Percentiles rank a stretch among this genome's conserved stretches.
These are phyloP conservation scores for Ceratosolen fusciceps DNA, from an alignment of 1,140 invertebrate species.

Conservation along the genomic window DNA sequence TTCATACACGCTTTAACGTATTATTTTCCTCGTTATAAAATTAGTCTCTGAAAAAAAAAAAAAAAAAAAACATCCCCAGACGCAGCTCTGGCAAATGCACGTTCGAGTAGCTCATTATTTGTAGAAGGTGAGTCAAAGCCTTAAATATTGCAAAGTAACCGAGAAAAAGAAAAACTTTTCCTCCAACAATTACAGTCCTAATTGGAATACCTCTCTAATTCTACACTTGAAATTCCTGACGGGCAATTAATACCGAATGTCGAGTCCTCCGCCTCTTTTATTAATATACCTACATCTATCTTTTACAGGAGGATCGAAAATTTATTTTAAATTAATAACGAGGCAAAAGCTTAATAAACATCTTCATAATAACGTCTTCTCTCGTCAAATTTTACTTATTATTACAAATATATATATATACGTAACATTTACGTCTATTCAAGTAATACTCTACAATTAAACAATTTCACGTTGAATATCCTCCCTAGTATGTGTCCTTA, in stretches of 20 bases:
- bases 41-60: no score
- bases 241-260: conserved; percentile 31
- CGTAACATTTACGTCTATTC: no score
- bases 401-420: no score
- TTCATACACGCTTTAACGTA: no score
- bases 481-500: no score
- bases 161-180: conserved; percentile 36
- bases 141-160: conserved; percentile 18
- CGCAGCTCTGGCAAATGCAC: not conserved
- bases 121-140: not conserved
- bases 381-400: no score
- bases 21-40: no score
- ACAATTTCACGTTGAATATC: no score
- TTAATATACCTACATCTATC: not conserved
- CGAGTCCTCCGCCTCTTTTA: not conserved
- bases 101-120: not conserved
- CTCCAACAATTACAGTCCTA: conserved; percentile 31
- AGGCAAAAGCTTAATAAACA: not conserved
- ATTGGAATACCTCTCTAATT: conserved; percentile 39
- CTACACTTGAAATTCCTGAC: conserved; percentile 39
- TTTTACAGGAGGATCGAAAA: not conserved
- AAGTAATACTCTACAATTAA: no score
- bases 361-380: no score
- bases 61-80: no score
- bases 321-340: not conserved